Evolutionary conservation across 2,888 invertebrate species (phyloP), one percentile per base, ranked within the genome.

Genomic region (Rutpela maculata): DNA sequence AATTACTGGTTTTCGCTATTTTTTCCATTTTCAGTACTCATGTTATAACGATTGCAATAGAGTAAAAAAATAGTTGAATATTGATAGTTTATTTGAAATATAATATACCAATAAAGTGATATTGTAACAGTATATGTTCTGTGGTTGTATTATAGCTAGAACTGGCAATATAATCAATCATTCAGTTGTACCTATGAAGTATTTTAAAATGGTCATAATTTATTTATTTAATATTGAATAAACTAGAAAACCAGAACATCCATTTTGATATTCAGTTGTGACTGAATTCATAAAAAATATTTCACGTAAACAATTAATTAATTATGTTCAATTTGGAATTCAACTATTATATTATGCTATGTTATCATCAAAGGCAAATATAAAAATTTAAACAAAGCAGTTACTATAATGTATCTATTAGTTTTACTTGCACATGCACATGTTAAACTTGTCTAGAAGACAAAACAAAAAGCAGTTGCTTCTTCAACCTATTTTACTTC

Each of bases 81-180:
- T 65, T 65, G 66, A 65, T 31, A 19, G 63, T 35, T 63, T 35
- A 72, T 59, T 26, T 72, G 72, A 72, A 76, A 76, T 71, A 72
- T 72, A 26, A 76, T 60, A 68, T 62, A 68, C 19, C 18, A 68
- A 73, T 73, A 63, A 65, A 72, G 57, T 73, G 59, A 73, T 68
- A 55, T 69, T 63, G 76, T 63, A 69, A 76, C 55, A 63, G 65
- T 43, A 77, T 77, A 74, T 69, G 59, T 22, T 70, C 35, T 65
- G 77, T 11, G 70, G 70, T 70, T 74, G 31, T 38, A 26, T 26
- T 66, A 65, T 50, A 66, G 35, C 69, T 26, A 59, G 63, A 59
- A 19, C 17, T 57, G 62, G 74, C 73, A 74, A 77, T 74, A 74
- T 59, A 65, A 65, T 70, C 70, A 70, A 70, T 70, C 60, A 70